A percentile compares a stretch with the other conserved stretches of the same genome.
phyloP scores from a whole-genome alignment of 2,113 vertebrate genomes.

The Brachypteracias leptosomus region DNA sequence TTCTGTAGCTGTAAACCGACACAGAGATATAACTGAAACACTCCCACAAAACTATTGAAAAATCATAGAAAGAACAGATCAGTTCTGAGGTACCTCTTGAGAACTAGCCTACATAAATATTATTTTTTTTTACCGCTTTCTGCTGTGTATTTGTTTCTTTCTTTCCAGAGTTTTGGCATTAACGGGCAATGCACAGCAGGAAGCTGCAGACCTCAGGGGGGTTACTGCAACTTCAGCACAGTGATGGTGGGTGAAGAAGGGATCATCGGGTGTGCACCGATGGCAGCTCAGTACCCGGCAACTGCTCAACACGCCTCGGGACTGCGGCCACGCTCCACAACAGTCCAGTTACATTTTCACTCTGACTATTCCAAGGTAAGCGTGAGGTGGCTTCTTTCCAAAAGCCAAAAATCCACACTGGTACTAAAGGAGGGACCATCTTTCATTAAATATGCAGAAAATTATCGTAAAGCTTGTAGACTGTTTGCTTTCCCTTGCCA shows the following conservation, averaged over 20 bases:
- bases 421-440: neutral
- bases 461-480: neutral
- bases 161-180: neutral
- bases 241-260: neutral
- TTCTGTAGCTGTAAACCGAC: neutral
- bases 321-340: too few species aligned
- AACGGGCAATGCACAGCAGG: neutral
- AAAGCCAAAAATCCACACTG: neutral
- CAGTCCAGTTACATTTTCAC: neutral
- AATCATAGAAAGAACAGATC: neutral
- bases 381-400: neutral
- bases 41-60: neutral
- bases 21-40: neutral
- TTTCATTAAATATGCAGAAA: neutral
- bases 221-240: neutral
- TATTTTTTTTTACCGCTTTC: rapidly evolving
- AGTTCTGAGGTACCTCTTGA: neutral
- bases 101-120: neutral
- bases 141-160: neutral
- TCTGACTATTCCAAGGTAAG: neutral
- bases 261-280: rapidly evolving
- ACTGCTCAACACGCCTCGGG: too few species aligned
- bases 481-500: neutral
- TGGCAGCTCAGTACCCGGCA: neutral
- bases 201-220: neutral